Evolutionary conservation across 2,113 vertebrate genomes (phyloP), one percentile per base, ranked within the genome.

Genomic region (Brachypteracias leptosomus): DNA sequence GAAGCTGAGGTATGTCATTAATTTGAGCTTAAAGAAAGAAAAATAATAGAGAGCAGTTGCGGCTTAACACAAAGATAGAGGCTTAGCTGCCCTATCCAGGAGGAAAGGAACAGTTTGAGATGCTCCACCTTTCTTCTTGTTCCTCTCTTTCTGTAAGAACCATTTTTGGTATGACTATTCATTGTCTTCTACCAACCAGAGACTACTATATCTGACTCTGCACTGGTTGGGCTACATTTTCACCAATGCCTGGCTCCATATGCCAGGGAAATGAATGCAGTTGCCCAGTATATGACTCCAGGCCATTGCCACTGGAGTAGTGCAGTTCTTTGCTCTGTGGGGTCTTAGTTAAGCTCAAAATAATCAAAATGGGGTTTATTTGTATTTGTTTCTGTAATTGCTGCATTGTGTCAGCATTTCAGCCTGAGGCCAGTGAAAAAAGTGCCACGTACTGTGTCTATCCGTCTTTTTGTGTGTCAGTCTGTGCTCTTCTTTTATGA

Each of bases 111-210:
- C 7, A 36, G 10, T 52, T 31, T 47, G 31, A 42, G 22, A 40
- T 61, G 18, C 28, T 57, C 15, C 24, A 19, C 28, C 8, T 49
- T 67, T 66, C 36, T 44, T 52, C n/a, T 77, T 55, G 3, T 16
- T 89, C 40, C 5, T 84, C 19, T 79, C 14, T 79, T 77, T 42
- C 25, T 54, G 6, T 22, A 55, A 54, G 24, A 74, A 58, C 17
- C 3, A 11, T 2, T 15, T 49, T 74, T 28, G 11, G 1, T 38
- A 54, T 29, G 9, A 40, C 13, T 0, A 0, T 36, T 74, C 18
- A 29, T 54, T 36, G 11, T 10, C 21, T 52, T 33, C 14, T 21
- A 79, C 35, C 8, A 47, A 4, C 8, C 4, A 1, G 33, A 57
- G 11, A 35, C 81, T 87, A 33, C 47, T 49, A 3, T 22, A n/a